phyloP scores from a whole-genome alignment of 1,140 invertebrate species.

The Cotesia vestalis region DNA sequence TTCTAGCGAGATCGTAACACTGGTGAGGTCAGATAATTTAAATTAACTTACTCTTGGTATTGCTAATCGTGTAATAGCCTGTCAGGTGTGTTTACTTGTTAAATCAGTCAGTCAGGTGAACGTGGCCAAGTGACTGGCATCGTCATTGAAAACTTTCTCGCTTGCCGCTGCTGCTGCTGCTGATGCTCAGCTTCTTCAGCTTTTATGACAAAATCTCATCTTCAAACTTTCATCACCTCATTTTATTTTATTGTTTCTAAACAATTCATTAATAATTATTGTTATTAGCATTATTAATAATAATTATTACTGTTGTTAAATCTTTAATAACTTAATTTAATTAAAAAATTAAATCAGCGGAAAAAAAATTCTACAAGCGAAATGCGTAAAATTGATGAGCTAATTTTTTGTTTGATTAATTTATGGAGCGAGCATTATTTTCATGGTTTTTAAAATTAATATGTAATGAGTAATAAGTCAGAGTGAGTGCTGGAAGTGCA shows the following conservation, averaged over 20 bases:
- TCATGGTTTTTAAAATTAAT: too few relatives aligned
- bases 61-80: constrained; percentile 34
- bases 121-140: constrained; percentile 8
- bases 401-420: too few relatives aligned
- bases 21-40: constrained; percentile 23
- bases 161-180: too few relatives aligned
- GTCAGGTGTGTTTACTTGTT: constrained; percentile 28
- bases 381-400: too few relatives aligned
- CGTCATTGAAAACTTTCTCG: constrained; percentile 36
- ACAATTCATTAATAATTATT: neutral
- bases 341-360: too few relatives aligned
- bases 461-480: too few relatives aligned
- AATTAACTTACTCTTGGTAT: constrained; percentile 19
- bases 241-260: neutral
- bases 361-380: too few relatives aligned
- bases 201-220: constrained; percentile 19
- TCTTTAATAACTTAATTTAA: too few relatives aligned
- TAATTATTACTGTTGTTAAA: too few relatives aligned
- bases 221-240: neutral
- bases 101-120: constrained; percentile 21
- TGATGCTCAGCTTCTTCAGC: constrained; percentile 14
- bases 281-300: too few relatives aligned
- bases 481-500: neutral
- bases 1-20: neutral
- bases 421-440: too few relatives aligned